These are phyloP conservation scores for Alethe diademata DNA, from an alignment of 2,113 vertebrate genomes.

Conservation along the genomic window DNA sequence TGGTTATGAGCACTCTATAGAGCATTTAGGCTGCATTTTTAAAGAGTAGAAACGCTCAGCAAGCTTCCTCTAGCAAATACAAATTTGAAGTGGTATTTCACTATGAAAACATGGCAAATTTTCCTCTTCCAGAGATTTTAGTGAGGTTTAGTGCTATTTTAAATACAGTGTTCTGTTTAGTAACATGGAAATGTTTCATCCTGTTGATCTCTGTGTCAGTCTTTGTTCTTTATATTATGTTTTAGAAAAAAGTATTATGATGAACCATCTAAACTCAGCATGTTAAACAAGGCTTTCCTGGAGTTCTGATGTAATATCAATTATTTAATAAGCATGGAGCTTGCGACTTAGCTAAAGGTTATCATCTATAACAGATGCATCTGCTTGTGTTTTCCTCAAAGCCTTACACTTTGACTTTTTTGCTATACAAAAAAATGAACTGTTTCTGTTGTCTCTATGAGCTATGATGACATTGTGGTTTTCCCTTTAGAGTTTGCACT, in stretches of 20 bases:
- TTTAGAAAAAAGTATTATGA: background rate
- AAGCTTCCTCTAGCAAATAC: background rate
- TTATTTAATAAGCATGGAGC: slow-evolving; percentile 7
- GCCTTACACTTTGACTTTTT: background rate
- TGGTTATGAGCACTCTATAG: slow-evolving; percentile 35
- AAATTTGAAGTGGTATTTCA: background rate
- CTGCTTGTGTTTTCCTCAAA: background rate
- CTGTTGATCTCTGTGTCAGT: background rate
- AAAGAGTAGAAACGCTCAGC: background rate
- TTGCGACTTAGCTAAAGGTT: slow-evolving; percentile 26
- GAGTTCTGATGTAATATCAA: background rate
- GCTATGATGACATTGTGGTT: background rate
- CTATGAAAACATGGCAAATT: background rate
- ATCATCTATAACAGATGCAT: background rate
- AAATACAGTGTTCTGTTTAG: background rate
- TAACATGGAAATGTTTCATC: background rate
- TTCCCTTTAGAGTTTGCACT: background rate
- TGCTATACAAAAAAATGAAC: background rate
- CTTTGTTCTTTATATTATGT: background rate
- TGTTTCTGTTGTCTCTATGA: background rate
- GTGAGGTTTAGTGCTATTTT: background rate
- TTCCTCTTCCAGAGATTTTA: background rate
- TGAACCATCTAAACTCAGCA: background rate
- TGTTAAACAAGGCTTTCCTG: background rate
- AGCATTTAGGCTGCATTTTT: slow-evolving; percentile 21